Evolutionary conservation across 2,797 vertebrate genomes (phyloP).

Genomic region (Trichosurus vulpecula): DNA sequence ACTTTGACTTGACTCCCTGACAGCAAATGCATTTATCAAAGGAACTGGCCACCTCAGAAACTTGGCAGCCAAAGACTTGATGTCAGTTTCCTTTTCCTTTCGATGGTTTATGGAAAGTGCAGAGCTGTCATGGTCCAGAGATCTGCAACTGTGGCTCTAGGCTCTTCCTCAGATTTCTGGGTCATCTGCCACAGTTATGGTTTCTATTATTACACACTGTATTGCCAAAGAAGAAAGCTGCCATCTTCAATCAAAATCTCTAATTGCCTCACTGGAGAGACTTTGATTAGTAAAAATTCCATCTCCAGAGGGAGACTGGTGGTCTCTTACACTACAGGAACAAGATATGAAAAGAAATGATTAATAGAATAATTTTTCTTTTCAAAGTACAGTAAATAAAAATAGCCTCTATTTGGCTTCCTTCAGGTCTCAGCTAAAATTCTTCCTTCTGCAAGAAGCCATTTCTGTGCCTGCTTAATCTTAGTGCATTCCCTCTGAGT

Average conservation of each 20-base stretch:
- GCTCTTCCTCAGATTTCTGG: slow-evolving; percentile 7
- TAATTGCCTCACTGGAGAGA: background rate
- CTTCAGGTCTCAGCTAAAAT: background rate
- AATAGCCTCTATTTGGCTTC: background rate
- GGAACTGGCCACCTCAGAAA: slow-evolving; percentile 13
- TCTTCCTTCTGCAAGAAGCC: background rate
- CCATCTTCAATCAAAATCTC: slow-evolving; percentile 32
- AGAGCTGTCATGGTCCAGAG: background rate
- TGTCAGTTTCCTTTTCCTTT: slow-evolving; percentile 28
- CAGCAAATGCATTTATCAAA: background rate
- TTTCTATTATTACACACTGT: background rate
- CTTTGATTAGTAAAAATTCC: slow-evolving; percentile 28
- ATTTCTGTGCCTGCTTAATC: background rate
- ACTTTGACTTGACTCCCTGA: slow-evolving; percentile 14
- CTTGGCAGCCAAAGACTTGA: background rate
- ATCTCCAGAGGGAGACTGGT: background rate
- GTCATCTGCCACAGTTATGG: background rate
- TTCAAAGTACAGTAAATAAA: slow-evolving; percentile 1
- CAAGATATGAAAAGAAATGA: background rate
- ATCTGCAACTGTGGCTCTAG: background rate
- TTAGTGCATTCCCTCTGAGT: background rate
- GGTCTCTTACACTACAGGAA: background rate
- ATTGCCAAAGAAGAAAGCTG: background rate
- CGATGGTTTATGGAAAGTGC: background rate
- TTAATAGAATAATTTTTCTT: slow-evolving; percentile 14